A percentile compares a stretch with the other conserved stretches of the same genome.
Conservation (phyloP, 2,888 invertebrate genomes). For the Sinhomidia bicolor region DNA sequence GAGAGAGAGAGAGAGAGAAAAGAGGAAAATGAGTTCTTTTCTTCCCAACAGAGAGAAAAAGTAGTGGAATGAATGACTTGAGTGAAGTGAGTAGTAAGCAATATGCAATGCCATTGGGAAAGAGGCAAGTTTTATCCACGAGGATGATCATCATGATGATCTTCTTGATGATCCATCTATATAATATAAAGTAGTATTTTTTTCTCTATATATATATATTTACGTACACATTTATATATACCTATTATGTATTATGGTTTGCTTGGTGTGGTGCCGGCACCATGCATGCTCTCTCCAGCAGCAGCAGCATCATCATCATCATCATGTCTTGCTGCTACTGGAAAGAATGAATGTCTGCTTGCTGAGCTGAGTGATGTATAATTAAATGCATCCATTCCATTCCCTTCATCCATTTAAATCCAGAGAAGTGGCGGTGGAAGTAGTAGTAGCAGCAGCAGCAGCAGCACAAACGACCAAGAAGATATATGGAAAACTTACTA, state of each 20-base stretch:
- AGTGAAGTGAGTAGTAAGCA: constrained; percentile 57
- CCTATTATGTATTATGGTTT: background rate
- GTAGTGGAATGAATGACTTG: constrained; percentile 48
- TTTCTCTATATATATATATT: background rate
- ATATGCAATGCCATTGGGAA: constrained; percentile 68
- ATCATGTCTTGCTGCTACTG: constrained; percentile 4
- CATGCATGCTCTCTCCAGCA: constrained; percentile 13
- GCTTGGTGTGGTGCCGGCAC: constrained; percentile 60
- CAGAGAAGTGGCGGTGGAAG: background rate
- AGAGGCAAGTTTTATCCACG: constrained; percentile 45
- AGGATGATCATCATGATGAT: background rate
- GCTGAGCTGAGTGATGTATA: constrained; percentile 76
- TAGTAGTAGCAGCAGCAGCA: constrained; percentile 13
- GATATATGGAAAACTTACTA: background rate
- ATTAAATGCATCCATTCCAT: constrained; percentile 78
- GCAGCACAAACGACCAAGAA: background rate
- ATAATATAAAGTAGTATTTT: background rate
- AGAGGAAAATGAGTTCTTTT: constrained; percentile 56
- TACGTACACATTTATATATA: background rate
- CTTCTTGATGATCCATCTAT: constrained; percentile 18
- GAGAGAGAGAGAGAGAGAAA: background rate
- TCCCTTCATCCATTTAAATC: constrained; percentile 75
- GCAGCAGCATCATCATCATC: background rate
- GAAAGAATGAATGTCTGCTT: constrained; percentile 66
- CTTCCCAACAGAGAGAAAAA: constrained; percentile 36